phyloP scores from a whole-genome alignment of 2,113 vertebrate genomes.

The Laticauda laticaudata region DNA sequence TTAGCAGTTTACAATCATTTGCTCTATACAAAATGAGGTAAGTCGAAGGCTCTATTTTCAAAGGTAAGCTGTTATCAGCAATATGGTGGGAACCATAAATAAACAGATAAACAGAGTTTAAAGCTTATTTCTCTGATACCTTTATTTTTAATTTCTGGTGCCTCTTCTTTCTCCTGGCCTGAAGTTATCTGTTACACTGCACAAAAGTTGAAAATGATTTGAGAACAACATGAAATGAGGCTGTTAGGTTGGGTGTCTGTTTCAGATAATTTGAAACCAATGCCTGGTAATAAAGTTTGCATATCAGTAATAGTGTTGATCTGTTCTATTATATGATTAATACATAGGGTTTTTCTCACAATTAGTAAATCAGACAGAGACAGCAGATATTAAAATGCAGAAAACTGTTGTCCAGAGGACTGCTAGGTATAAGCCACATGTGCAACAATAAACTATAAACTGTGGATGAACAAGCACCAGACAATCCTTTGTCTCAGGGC shows the following conservation, averaged over 20 bases:
- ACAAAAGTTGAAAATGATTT: not conserved
- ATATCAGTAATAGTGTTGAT: not conserved
- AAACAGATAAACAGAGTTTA: not conserved
- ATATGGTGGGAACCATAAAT: not conserved
- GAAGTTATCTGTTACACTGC: not conserved
- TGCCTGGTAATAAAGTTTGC: not conserved
- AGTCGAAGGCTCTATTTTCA: not conserved
- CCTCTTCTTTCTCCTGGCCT: not conserved
- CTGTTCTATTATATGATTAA: not conserved
- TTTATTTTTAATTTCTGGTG: not conserved
- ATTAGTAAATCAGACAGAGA: not conserved
- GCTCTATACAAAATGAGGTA: not conserved
- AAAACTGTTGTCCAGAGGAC: not conserved
- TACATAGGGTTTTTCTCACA: not conserved
- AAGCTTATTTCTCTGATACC: not conserved
- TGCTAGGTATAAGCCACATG: not conserved
- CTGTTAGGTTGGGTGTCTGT: not conserved
- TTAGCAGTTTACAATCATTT: not conserved
- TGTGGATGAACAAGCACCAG: not conserved
- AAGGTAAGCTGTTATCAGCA: not conserved
- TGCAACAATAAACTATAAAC: not conserved
- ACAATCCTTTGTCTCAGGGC: not conserved
- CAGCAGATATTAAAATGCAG: not conserved
- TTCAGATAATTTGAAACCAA: not conserved
- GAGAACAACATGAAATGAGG: not conserved